Base-by-base conservation (phyloP, 2,113 vertebrate genomes). In the Scolopax mira region DNA sequence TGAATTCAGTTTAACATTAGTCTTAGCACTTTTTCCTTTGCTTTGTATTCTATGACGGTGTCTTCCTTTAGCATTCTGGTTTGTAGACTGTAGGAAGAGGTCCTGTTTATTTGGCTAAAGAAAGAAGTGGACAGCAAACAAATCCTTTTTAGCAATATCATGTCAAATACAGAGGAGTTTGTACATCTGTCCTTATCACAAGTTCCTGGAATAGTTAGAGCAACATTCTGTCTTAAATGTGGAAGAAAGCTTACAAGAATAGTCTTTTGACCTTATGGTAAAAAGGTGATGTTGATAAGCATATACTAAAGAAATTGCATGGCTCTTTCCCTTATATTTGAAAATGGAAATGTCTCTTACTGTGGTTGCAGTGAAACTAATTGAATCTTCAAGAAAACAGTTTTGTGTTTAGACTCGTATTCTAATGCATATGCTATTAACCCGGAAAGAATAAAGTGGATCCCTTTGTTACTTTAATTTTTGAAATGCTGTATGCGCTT, bases 401-500 rank as follows among this genome's bases (percentile, higher is more conserved):
- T 42, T 37, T 64, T 88, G 41, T 87, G 72, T 80, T 72, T 61
- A 27, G 37, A n/a, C 18, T 78, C 48, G 10, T 65, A 61, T 81
- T 82, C 28, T 27, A 46, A 41, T 79, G 13, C 54, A 11, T 69
- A 82, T 95, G 15, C 49, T 89, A 7, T 67, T 91, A 57, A 57
- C 2, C 0, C 39, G 24, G 48, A 75, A 96, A 82, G 57, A 70
- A 77, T 58, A 21, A 91, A 91, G 84, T 82, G 54, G 13, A 66
- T 94, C 25, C 41, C 35, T 69, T 74, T 93, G 62, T 85, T 90
- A 51, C 60, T 93, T 91, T 75, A 57, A 60, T 89, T 82, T 90
- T 46, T 83, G 41, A 92, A 85, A 49, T 58, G 23, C 21, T 89
- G 7, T 57, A 54, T 62, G 51, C 21, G 18, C 55, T 74, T 86